A percentile compares a stretch with the other conserved stretches of the same genome.
phyloP scores from a whole-genome alignment of 2,888 invertebrate genomes.

The Eledone cirrhosa region DNA sequence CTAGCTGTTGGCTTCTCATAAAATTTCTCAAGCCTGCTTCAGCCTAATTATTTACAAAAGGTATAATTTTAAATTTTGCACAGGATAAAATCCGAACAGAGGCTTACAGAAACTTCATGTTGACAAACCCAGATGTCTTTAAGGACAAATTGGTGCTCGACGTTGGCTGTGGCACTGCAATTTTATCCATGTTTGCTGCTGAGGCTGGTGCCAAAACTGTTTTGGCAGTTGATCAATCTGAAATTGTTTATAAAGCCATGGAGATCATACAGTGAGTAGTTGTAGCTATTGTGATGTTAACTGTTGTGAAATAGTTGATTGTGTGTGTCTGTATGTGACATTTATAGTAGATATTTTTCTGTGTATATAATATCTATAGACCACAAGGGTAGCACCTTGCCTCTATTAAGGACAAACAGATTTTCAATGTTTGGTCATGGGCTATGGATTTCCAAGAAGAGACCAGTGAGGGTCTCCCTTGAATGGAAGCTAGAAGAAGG shows the following conservation, averaged over 20 bases:
- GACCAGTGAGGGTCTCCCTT: too few relatives aligned
- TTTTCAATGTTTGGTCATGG: too few relatives aligned
- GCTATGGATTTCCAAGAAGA: too few relatives aligned
- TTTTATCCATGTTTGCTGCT: constrained; percentile 88
- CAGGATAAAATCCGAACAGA: constrained; percentile 75
- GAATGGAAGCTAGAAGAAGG: too few relatives aligned
- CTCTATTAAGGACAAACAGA: too few relatives aligned
- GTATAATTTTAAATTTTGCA: constrained; percentile 26
- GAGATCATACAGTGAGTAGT: constrained; percentile 67
- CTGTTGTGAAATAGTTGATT: too few relatives aligned
- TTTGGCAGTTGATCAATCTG: constrained; percentile 68
- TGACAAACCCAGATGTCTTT: constrained; percentile 77
- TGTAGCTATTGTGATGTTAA: too few relatives aligned
- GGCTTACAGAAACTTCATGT: constrained; percentile 85
- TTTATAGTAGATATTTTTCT: neutral
- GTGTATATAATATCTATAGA: neutral
- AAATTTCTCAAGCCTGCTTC: too few relatives aligned
- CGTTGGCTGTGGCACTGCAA: constrained; percentile 73
- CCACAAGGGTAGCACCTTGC: too few relatives aligned
- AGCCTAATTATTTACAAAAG: too few relatives aligned
- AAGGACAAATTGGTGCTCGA: constrained; percentile 77
- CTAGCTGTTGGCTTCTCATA: too few relatives aligned
- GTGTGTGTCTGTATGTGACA: too few relatives aligned
- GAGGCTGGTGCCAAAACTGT: constrained; percentile 87
- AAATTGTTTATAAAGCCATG: constrained; percentile 68